phyloP scores from a whole-genome alignment of 2,888 invertebrate genomes.

The Pomacea canaliculata region DNA sequence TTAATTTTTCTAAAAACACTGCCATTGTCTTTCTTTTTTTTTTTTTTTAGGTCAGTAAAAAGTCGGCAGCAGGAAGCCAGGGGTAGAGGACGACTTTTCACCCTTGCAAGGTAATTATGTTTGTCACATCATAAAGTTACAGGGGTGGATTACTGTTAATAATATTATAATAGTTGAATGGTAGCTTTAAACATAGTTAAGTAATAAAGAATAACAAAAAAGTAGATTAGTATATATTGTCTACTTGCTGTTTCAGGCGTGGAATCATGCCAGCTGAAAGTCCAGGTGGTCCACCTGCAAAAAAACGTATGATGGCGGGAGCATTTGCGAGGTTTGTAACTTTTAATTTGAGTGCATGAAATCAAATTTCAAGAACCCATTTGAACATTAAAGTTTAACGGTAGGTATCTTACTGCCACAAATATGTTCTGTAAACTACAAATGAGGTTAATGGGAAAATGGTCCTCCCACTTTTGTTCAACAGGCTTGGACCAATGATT shows the following conservation, averaged over 20 bases:
- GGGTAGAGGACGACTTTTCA: constrained; percentile 53
- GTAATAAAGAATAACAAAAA: too few species aligned
- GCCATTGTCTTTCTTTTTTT: constrained; percentile 21
- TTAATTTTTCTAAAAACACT: too few species aligned
- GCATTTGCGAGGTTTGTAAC: constrained; percentile 61
- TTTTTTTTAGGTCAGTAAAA: constrained; percentile 28
- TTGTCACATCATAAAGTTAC: too few species aligned
- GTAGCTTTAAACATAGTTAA: too few species aligned
- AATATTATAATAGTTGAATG: neutral
- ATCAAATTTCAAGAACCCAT: too few species aligned
- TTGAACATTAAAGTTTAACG: too few species aligned
- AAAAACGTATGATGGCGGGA: constrained; percentile 59
- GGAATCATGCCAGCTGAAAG: constrained; percentile 51
- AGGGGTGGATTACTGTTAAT: too few species aligned
- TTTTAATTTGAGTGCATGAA: neutral
- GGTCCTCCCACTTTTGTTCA: neutral
- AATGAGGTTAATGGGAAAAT: too few species aligned
- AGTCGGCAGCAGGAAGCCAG: constrained; percentile 28
- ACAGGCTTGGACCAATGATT: constrained; percentile 56
- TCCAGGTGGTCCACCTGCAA: constrained; percentile 51
- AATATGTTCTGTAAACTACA: too few species aligned
- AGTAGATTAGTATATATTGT: too few species aligned
- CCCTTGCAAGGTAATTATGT: constrained; percentile 43
- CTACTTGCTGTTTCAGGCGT: constrained; percentile 40
- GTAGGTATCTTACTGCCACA: too few species aligned